A percentile compares a stretch with the other conserved stretches of the same genome.
Conservation (phyloP, 2,113 vertebrate species). For the Paracanthobrama guichenoti region DNA sequence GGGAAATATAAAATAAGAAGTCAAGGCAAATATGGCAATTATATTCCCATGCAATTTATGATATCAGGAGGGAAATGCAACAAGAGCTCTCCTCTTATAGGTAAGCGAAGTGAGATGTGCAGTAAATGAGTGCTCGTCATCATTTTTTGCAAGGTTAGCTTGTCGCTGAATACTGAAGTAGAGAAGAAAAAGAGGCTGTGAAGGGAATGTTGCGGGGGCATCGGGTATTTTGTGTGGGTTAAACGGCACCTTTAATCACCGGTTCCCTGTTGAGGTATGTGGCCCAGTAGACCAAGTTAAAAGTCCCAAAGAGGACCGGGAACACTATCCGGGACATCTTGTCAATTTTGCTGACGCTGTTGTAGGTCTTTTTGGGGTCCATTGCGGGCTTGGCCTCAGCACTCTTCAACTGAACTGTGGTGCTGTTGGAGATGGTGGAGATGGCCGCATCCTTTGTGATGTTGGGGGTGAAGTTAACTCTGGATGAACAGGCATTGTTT, state of each 20-base stretch:
- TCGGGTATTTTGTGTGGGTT: slow-evolving; percentile 75
- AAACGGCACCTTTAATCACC: slow-evolving; percentile 86
- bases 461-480: slow-evolving; percentile 86
- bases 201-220: neutral
- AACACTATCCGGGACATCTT: slow-evolving; percentile 98
- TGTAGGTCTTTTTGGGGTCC: slow-evolving; percentile 98
- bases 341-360: slow-evolving; percentile 98
- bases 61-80: slow-evolving; percentile 64
- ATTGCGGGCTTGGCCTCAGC: slow-evolving; percentile 81
- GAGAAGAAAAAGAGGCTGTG: slow-evolving; percentile 55
- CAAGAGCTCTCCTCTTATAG: slow-evolving; percentile 55
- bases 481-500: slow-evolving; percentile 83
- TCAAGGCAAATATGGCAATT: slow-evolving; percentile 84
- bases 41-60: slow-evolving; percentile 82
- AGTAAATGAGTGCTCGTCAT: slow-evolving; percentile 73
- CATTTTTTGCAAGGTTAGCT: slow-evolving; percentile 63
- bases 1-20: slow-evolving; percentile 81
- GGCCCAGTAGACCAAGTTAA: slow-evolving; percentile 98
- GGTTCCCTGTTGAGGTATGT: slow-evolving; percentile 97
- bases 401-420: slow-evolving; percentile 80
- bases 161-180: slow-evolving; percentile 67
- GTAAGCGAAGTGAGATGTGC: slow-evolving; percentile 68
- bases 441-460: slow-evolving; percentile 88
- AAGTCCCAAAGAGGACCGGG: slow-evolving; percentile 93
- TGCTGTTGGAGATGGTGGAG: slow-evolving; percentile 83